Conservation (phyloP, 2,797 vertebrate species). For the Argentina silus region DNA sequence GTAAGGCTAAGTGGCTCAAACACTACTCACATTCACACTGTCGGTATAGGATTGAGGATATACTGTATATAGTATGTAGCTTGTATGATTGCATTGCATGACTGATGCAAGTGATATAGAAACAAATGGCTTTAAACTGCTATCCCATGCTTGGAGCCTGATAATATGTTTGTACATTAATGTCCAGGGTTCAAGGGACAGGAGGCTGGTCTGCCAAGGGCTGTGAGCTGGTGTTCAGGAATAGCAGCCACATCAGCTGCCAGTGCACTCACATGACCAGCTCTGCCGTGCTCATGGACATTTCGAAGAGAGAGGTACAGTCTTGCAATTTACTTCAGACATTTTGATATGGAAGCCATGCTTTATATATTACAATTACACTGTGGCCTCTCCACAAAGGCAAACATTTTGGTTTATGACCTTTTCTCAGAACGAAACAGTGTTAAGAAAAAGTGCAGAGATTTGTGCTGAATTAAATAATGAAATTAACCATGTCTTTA, state of each 20-base stretch:
- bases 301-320: slow-evolving; percentile 85
- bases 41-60: not conserved
- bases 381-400: too few species aligned
- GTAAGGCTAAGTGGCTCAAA: slow-evolving; percentile 62
- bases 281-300: slow-evolving; percentile 87
- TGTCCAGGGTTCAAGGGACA: slow-evolving; percentile 62
- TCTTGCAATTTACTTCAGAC: not conserved
- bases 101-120: too few species aligned
- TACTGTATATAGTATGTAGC: too few species aligned
- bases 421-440: too few species aligned
- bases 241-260: slow-evolving; percentile 80
- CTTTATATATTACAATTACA: too few species aligned
- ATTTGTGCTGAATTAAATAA: too few species aligned
- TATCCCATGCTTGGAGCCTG: too few species aligned
- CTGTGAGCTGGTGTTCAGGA: slow-evolving; percentile 84
- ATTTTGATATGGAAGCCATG: not conserved
- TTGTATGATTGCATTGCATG: too few species aligned
- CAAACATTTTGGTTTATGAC: too few species aligned
- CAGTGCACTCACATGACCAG: slow-evolving; percentile 82
- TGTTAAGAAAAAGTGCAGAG: too few species aligned
- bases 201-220: slow-evolving; percentile 88
- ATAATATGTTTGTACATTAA: not conserved
- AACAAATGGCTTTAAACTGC: too few species aligned
- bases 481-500: too few species aligned
- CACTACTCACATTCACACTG: not conserved